A percentile compares a stretch with the other conserved stretches of the same genome.
Conservation (phyloP, 2,113 vertebrate genomes). For the Pleuronectes platessa region DNA sequence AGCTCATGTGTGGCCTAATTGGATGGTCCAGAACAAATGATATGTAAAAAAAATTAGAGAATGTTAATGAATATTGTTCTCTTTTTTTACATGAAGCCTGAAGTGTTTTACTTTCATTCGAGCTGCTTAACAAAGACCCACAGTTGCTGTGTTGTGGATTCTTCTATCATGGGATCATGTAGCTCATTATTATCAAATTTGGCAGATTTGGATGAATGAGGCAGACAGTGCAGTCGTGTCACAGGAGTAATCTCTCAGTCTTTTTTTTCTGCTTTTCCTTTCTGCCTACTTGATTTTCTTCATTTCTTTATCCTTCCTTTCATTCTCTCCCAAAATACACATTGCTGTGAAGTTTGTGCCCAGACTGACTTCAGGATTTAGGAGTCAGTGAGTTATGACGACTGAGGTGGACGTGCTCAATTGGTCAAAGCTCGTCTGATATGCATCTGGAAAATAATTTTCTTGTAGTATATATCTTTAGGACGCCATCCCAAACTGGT, state of each 20-base stretch:
- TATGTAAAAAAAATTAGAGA: not conserved
- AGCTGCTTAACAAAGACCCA: conserved; percentile 41
- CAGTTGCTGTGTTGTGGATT: conserved; percentile 53
- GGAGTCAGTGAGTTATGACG: conserved; percentile 29
- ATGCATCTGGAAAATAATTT: too few species aligned
- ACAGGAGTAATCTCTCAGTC: conserved; percentile 28
- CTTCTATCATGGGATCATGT: conserved; percentile 55
- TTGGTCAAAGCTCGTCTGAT: too few species aligned
- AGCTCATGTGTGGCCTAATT: not conserved
- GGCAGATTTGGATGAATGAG: conserved; percentile 56
- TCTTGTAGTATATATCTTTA: too few species aligned
- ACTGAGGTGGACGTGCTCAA: not conserved
- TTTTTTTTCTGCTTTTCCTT: not conserved
- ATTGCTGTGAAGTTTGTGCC: not conserved
- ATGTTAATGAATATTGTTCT: not conserved
- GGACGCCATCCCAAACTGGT: too few species aligned
- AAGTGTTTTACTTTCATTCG: conserved; percentile 54
- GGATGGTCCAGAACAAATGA: not conserved
- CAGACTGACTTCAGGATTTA: not conserved
- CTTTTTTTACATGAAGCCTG: conserved; percentile 14
- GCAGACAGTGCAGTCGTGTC: conserved; percentile 38
- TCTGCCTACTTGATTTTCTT: conserved; percentile 1
- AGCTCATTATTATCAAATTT: conserved; percentile 70
- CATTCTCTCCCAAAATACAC: not conserved
- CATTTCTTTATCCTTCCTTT: not conserved